Base-by-base conservation (phyloP, 2,113 vertebrate genomes). In the Verasper variegatus region DNA sequence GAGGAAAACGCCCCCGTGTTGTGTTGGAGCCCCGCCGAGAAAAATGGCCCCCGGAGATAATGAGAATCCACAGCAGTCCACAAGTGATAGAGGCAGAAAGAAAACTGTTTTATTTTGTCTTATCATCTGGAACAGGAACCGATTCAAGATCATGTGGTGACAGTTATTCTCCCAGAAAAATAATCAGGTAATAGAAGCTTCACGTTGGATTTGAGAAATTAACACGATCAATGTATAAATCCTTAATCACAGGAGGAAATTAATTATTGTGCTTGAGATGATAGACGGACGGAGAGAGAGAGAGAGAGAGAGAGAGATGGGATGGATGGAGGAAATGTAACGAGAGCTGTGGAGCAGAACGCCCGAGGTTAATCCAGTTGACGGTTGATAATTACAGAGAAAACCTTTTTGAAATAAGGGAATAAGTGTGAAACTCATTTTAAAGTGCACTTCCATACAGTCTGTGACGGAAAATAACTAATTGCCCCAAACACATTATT, bases 11-110 rank as follows among this genome's bases (percentile, higher is more conserved):
- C 56, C 68, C 59, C 59, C 78, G 68, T 35, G 75, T 74, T n/a
- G 75, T 59, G 76, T 61, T 11, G 62, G 72, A 70, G 76, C 54
- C 77, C 74, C 6, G 14, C 62, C 2, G 65, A 86, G 88, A 85
- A 78, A 90, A 88, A 86, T 80, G 85, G 67, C 72, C 80, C 80
- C 35, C 59, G 10, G 72, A 82, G 84, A 80, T 86, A 82, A 88
- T 81, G 77, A 92, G 85, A 84, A 72, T 77, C 74, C 49, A 26
- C 66, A 13, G 45, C 62, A 1, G 51, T 66, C 68, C 4, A 76
- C 52, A 20, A 78, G 79, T 66, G 54, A 74, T 55, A 73, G 67
- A 70, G 40, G 11, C n/a, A 70, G 74, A 85, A 77, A 10, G n/a
- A 85, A 75, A 10, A 23, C 52, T 27, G 65, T 69, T 85, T 85